Conservation (phyloP, 2,113 vertebrate species). For the Nycticorax nycticorax region DNA sequence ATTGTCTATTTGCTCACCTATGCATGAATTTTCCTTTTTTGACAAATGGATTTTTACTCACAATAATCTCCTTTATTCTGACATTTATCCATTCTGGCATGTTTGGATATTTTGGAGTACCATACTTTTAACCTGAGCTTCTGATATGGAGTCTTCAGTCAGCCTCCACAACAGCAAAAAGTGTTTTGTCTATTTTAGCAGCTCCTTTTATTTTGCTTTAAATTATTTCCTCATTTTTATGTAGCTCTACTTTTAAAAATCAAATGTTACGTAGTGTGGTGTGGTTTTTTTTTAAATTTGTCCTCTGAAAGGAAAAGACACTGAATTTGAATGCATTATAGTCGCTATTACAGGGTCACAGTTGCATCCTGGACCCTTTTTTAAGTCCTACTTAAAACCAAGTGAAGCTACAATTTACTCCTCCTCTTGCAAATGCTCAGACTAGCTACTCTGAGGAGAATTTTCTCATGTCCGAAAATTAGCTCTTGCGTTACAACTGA, state of each 20-base stretch:
- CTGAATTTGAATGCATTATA: background rate
- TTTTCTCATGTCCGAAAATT: background rate
- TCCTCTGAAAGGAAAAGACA: background rate
- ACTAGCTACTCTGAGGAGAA: background rate
- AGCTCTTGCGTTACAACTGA: background rate
- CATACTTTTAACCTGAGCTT: background rate
- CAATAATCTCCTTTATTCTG: background rate
- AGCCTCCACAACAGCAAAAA: background rate
- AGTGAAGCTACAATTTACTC: background rate
- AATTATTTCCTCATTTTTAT: background rate
- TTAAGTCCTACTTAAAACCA: background rate
- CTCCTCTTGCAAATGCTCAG: background rate
- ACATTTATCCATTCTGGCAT: background rate
- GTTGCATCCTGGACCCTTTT: background rate
- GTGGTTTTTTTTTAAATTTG: background rate
- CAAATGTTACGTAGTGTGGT: background rate
- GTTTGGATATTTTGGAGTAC: background rate
- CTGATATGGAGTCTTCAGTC: background rate
- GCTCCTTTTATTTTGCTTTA: background rate
- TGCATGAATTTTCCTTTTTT: background rate
- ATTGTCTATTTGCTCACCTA: background rate
- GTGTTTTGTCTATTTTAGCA: background rate
- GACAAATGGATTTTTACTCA: background rate
- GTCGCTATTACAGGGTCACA: fast-evolving
- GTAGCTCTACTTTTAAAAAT: background rate